Evolutionary conservation across 2,888 invertebrate species (phyloP).

Genomic region (Phasia obesa): DNA sequence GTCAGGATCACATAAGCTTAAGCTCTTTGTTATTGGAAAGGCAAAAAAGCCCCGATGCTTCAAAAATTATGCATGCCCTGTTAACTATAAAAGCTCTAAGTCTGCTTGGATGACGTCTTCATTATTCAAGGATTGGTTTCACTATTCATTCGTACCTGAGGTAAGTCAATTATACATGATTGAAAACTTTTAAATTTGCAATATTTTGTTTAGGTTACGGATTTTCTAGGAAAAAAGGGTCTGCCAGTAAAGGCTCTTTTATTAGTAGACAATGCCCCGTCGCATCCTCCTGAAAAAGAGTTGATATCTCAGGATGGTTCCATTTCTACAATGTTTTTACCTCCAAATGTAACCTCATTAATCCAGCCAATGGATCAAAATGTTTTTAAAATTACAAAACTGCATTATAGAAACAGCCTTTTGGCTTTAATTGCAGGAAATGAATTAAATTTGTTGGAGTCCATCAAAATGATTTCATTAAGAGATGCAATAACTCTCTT

Average conservation of each 20-base stretch:
- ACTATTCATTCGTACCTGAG: constrained; percentile 7
- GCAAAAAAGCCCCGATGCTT: constrained; percentile 5
- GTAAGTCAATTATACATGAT: too few relatives aligned
- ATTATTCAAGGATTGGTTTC: constrained; percentile 16
- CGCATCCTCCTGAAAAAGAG: constrained; percentile 16
- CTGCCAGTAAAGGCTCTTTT: constrained; percentile 8
- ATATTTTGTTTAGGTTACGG: too few relatives aligned
- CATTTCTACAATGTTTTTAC: constrained; percentile 16
- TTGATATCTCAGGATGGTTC: constrained; percentile 13
- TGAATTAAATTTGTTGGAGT: constrained; percentile 28
- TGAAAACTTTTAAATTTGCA: too few relatives aligned
- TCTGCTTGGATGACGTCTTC: constrained; percentile 4
- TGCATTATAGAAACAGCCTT: constrained; percentile 34
- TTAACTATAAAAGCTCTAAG: constrained; percentile 10
- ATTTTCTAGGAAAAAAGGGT: constrained; percentile 2
- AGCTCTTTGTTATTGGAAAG: constrained; percentile 15
- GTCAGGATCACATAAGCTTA: constrained; percentile 10
- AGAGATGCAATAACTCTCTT: constrained; percentile 33
- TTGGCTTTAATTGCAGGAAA: constrained; percentile 38
- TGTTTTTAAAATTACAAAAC: too few relatives aligned
- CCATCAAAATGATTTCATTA: constrained; percentile 32
- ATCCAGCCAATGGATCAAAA: constrained; percentile 49
- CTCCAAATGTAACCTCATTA: constrained; percentile 4
- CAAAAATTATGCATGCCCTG: too few relatives aligned
- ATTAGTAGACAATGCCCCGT: constrained; percentile 18